Percentiles rank a stretch among this genome's conserved stretches.
These are phyloP conservation scores for Polylopha cassiicola DNA, from an alignment of 2,888 invertebrate genomes.

Conservation along the genomic window DNA sequence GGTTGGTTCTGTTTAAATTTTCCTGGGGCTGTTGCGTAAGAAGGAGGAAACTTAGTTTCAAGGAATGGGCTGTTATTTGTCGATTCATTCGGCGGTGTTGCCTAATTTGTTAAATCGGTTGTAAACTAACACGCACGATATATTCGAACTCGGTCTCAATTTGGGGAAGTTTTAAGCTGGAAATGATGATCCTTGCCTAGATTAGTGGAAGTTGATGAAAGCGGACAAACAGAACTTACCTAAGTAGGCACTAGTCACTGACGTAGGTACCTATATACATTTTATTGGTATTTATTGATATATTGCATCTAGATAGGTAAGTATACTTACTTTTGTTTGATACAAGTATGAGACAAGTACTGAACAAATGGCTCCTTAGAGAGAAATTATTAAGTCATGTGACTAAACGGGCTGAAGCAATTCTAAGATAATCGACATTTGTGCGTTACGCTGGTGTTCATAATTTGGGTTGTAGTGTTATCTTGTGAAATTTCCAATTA, in stretches of 20 bases:
- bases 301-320: constrained; percentile 8
- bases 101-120: constrained; percentile 44
- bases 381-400: too few species aligned
- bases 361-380: too few species aligned
- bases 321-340: too few species aligned
- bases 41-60: neutral
- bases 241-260: too few species aligned
- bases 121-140: constrained; percentile 45
- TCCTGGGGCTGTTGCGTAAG: too few species aligned
- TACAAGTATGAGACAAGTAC: too few species aligned
- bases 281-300: neutral
- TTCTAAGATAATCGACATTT: constrained; percentile 17
- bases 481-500: constrained; percentile 74
- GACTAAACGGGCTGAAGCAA: too few species aligned
- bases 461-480: constrained; percentile 67
- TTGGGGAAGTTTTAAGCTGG: constrained; percentile 38
- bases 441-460: constrained; percentile 38
- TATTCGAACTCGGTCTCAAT: constrained; percentile 43
- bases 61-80: constrained; percentile 24
- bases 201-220: constrained; percentile 34
- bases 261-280: constrained; percentile 22
- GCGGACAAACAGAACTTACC: too few species aligned
- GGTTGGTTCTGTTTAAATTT: too few species aligned
- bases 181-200: constrained; percentile 45
- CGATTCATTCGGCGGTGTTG: constrained; percentile 35